A percentile compares a stretch with the other conserved stretches of the same genome.
Conservation (phyloP, 2,113 vertebrate species). For the Anser brachyrhynchus region DNA sequence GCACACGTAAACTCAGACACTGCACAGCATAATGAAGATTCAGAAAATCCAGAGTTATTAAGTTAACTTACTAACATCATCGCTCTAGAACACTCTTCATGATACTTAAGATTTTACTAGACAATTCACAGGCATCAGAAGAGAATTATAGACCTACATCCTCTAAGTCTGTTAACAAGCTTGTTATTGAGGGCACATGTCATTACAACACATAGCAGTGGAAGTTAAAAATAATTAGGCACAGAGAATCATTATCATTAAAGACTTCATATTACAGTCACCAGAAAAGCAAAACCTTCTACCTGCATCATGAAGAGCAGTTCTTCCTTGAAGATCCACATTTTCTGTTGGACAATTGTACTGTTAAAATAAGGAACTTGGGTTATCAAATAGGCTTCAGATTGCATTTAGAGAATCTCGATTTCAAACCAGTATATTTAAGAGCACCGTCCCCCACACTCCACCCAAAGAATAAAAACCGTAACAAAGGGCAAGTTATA, state of each 20-base stretch:
- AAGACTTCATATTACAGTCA: background rate
- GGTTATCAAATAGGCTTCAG: background rate
- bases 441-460: background rate
- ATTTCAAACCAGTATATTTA: background rate
- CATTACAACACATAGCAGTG: background rate
- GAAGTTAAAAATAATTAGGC: background rate
- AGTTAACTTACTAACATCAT: accelerated
- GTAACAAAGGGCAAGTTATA: background rate
- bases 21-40: accelerated
- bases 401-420: background rate
- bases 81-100: accelerated
- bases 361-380: constrained; percentile 71
- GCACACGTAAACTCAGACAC: background rate
- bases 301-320: constrained; percentile 96
- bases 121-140: background rate
- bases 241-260: background rate
- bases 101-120: accelerated
- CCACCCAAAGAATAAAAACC: background rate
- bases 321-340: constrained; percentile 91
- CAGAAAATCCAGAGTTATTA: background rate
- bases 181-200: background rate
- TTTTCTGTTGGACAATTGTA: constrained; percentile 95
- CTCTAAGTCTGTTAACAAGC: background rate
- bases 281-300: background rate
- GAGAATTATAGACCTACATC: background rate